Base-by-base conservation (phyloP, 2,888 invertebrate genomes). In the Ophioninae sp. region DNA sequence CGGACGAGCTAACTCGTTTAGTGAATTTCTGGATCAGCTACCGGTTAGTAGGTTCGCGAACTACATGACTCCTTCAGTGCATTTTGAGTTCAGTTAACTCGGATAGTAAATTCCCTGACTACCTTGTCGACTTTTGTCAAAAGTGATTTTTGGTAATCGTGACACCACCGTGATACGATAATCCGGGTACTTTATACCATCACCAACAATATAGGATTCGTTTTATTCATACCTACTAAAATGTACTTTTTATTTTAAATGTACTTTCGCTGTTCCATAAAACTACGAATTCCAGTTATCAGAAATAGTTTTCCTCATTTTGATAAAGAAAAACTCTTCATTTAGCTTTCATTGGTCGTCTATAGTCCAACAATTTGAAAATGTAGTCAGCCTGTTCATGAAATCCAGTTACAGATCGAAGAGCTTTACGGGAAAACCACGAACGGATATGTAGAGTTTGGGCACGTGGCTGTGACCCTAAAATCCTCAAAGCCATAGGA, bases 401-500 rank as follows among this genome's bases (percentile, higher is more conserved):
- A 79, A 76, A 82, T 79, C 76, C 68, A 67, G 39, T 20, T 63
- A 58, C 56, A 51, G 67, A 81, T 73, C 71, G 61, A 59, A 58
- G 63, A 73, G 82, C 77, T 84, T 68, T 79, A 41, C 68, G 58
- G 44, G 51, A 71, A 74, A 74, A 82, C 79, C 79, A 65, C 79
- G 41, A 84, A 79, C 76, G 82, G 63, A 67, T 58, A 67, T 44
- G n/a, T 65, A 20, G 13, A 73, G 73, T 64, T 64, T 22, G 22
- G n/a, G 74, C 68, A 67, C 37, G 63, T 64, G 44, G 67, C 64
- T 65, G 2, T 51, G 77, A 65, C 71, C 74, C 69, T 56, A 73
- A 79, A 79, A 82, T 82, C 73, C 76, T 76, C 76, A 76, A 79
- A 79, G 82, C 82, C 84, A 10, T 61, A 65, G 82, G 39, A 69